A percentile compares a stretch with the other conserved stretches of the same genome.
phyloP scores from a whole-genome alignment of 2,888 invertebrate genomes.

The Ferrisia virgata region DNA sequence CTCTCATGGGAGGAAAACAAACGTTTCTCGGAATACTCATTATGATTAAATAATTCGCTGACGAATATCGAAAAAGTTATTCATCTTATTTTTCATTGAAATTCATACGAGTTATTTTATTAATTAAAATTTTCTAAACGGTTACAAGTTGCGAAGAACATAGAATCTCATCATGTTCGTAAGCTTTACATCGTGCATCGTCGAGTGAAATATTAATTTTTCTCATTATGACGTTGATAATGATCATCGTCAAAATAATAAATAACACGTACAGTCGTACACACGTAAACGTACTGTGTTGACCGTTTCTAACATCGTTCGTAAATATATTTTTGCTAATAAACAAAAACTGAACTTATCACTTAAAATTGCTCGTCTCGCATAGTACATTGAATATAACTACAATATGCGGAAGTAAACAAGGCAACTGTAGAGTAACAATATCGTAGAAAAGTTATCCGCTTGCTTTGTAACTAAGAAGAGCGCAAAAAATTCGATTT shows the following conservation, averaged over 20 bases:
- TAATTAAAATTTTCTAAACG: constrained; percentile 15
- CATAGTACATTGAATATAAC: too few species aligned
- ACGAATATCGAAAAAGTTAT: neutral
- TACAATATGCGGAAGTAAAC: too few species aligned
- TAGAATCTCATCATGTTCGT: neutral
- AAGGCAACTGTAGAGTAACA: too few species aligned
- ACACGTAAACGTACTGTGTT: neutral
- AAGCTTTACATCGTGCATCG: neutral
- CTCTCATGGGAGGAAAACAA: too few species aligned
- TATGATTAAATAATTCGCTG: too few species aligned
- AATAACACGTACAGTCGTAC: neutral
- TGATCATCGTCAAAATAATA: neutral
- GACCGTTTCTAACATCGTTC: too few species aligned
- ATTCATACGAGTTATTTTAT: constrained; percentile 6
- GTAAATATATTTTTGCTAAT: too few species aligned
- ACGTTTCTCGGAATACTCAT: too few species aligned
- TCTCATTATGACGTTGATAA: neutral
- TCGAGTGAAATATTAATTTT: constrained; percentile 13
- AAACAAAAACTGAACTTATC: too few species aligned
- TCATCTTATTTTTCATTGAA: constrained; percentile 13
- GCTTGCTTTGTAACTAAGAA: too few species aligned
- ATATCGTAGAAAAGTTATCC: too few species aligned
- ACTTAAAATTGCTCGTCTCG: too few species aligned
- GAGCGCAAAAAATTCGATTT: neutral
- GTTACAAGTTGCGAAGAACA: constrained; percentile 1